These are phyloP conservation scores for Heteronetta atricapilla DNA, from an alignment of 2,113 vertebrate genomes.

Conservation along the genomic window DNA sequence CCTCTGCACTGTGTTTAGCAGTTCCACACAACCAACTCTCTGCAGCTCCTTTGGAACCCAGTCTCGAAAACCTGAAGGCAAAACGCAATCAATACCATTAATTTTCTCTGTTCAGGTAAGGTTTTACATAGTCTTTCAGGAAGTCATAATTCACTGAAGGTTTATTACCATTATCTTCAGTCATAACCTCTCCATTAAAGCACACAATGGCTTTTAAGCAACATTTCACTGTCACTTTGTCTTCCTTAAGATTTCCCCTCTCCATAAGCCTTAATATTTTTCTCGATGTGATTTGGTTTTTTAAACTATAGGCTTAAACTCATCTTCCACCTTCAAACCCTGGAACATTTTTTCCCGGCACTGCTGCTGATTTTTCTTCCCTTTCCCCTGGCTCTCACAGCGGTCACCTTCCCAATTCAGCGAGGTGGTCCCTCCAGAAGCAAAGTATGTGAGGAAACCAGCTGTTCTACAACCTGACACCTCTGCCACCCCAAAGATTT, in stretches of 20 bases:
- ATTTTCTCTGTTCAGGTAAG: slow-evolving; percentile 73
- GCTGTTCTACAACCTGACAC: fast-evolving
- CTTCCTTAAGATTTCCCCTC: slow-evolving; percentile 64
- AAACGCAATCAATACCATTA: slow-evolving; percentile 68
- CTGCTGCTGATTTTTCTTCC: slow-evolving; percentile 10
- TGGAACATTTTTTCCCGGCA: slow-evolving; percentile 67
- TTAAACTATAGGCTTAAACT: slow-evolving; percentile 63
- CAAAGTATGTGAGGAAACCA: neutral
- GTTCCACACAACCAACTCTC: slow-evolving; percentile 95
- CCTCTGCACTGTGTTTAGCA: slow-evolving; percentile 97
- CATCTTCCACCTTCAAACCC: slow-evolving; percentile 52
- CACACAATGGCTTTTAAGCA: slow-evolving; percentile 79
- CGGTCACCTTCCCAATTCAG: neutral
- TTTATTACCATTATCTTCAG: slow-evolving; percentile 83
- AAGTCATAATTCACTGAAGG: slow-evolving; percentile 74
- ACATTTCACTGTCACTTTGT: slow-evolving; percentile 73
- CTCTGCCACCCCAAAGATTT: neutral
- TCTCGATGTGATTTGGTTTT: slow-evolving; percentile 70
- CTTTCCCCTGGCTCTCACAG: neutral
- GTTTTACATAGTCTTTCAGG: slow-evolving; percentile 76
- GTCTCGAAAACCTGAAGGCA: slow-evolving; percentile 90
- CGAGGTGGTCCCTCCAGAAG: neutral
- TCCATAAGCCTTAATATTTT: slow-evolving; percentile 73
- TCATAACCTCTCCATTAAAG: slow-evolving; percentile 81
- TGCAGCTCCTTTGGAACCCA: slow-evolving; percentile 99